Percentiles rank a stretch among this genome's conserved stretches.
Conservation (phyloP, 2,113 vertebrate genomes). For the Peromyscus californicus region DNA sequence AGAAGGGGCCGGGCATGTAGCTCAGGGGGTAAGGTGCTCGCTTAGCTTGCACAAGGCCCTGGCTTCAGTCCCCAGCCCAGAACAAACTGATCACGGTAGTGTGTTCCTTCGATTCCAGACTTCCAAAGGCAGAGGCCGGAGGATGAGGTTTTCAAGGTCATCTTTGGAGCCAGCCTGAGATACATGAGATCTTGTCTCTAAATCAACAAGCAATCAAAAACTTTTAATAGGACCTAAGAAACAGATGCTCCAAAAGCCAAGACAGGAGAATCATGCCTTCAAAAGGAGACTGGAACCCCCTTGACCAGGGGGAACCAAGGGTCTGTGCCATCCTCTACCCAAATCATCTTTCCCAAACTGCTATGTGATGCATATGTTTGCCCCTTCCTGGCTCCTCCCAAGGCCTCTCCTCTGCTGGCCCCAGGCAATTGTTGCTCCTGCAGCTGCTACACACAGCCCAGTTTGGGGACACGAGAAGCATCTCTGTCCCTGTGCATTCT, state of each 20-base stretch:
- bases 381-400: background rate
- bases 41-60: background rate
- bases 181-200: background rate
- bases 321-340: background rate
- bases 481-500: background rate
- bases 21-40: background rate
- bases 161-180: background rate
- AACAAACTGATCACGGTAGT: background rate
- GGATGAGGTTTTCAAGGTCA: background rate
- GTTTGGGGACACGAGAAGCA: background rate
- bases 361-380: background rate
- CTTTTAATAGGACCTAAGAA: background rate
- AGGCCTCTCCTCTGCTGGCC: background rate
- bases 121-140: background rate
- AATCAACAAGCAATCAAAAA: background rate
- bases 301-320: background rate
- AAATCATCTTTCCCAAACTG: background rate
- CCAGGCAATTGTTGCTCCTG: background rate
- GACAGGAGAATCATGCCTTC: background rate
- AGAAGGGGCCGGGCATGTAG: background rate
- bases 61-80: background rate
- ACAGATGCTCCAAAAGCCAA: background rate
- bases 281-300: background rate
- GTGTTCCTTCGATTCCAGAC: background rate
- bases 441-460: rapidly evolving